These are phyloP conservation scores for Diachrysia chrysitis DNA, from an alignment of 2,888 invertebrate genomes.

Conservation along the genomic window DNA sequence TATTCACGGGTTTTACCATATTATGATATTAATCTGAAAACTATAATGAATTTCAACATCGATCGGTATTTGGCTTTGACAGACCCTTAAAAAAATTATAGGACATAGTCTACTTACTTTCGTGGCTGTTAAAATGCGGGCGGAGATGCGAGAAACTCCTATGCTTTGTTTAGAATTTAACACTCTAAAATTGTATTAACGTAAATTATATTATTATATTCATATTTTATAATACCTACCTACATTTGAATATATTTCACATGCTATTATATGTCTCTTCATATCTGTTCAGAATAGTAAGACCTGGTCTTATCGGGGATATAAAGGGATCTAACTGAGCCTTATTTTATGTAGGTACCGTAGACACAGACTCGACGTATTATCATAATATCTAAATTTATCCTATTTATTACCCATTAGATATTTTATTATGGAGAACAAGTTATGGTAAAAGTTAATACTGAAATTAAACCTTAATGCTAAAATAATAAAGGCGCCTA, in stretches of 20 bases:
- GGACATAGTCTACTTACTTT: too few relatives aligned
- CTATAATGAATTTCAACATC: too few relatives aligned
- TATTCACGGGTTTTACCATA: too few relatives aligned
- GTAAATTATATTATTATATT: background rate
- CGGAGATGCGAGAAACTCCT: too few relatives aligned
- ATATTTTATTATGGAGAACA: background rate
- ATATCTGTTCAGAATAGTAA: background rate
- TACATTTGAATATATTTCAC: background rate
- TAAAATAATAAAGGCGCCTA: too few relatives aligned
- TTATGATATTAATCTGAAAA: too few relatives aligned
- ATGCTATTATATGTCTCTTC: background rate
- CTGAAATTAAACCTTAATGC: too few relatives aligned
- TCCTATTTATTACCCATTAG: background rate
- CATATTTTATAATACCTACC: background rate
- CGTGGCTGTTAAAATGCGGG: too few relatives aligned
- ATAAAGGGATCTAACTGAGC: conserved; percentile 1
- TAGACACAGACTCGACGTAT: background rate
- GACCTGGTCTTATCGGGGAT: background rate
- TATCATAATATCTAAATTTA: background rate
- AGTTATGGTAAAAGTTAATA: background rate
- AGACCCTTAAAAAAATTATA: too few relatives aligned
- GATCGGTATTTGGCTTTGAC: too few relatives aligned
- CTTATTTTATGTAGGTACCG: background rate
- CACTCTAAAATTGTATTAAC: too few relatives aligned
- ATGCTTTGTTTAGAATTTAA: too few relatives aligned